A percentile compares a stretch with the other conserved stretches of the same genome.
Conservation (phyloP, 2,797 vertebrate species). For the Muraenolepis orangiensis region DNA sequence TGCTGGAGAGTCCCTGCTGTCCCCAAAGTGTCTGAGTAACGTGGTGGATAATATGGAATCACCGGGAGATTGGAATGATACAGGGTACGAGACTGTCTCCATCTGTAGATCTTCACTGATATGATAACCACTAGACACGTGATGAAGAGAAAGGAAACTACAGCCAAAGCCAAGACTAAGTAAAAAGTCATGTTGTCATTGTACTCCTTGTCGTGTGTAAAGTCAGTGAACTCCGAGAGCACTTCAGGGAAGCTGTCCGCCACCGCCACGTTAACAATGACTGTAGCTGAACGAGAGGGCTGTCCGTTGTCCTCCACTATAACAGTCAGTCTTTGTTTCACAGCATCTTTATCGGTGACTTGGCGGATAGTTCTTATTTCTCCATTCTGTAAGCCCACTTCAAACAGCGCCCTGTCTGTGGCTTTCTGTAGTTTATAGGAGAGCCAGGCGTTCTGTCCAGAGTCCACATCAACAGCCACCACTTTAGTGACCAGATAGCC, state of each 20-base stretch:
- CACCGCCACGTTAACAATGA: slow-evolving; percentile 54
- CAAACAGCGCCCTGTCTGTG: slow-evolving; percentile 71
- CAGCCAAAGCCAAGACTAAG: too few relatives aligned
- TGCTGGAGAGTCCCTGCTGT: slow-evolving; percentile 24
- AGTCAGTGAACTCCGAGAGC: slow-evolving; percentile 25
- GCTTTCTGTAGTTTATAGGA: slow-evolving; percentile 58
- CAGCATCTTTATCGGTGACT: slow-evolving; percentile 67
- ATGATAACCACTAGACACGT: too few relatives aligned
- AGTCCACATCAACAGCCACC: slow-evolving; percentile 39
- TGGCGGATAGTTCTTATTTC: slow-evolving; percentile 64
- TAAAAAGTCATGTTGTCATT: too few relatives aligned
- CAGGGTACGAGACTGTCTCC: not conserved
- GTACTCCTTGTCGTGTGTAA: slow-evolving; percentile 30
- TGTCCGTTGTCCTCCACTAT: slow-evolving; percentile 71
- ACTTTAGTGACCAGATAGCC: slow-evolving; percentile 48
- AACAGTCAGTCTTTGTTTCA: slow-evolving; percentile 69
- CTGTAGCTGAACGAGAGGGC: slow-evolving; percentile 59
- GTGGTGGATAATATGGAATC: too few relatives aligned
- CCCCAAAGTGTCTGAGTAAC: too few relatives aligned
- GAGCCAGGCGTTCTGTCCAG: slow-evolving; percentile 5
- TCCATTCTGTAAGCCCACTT: slow-evolving; percentile 62
- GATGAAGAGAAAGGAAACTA: too few relatives aligned
- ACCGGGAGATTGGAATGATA: too few relatives aligned
- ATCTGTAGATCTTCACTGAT: too few relatives aligned
- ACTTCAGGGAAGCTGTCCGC: slow-evolving; percentile 50